A percentile compares a stretch with the other conserved stretches of the same genome.
Evolutionary conservation across 2,888 invertebrate genomes (phyloP).

Genomic region (Chymomyza fuscimana): DNA sequence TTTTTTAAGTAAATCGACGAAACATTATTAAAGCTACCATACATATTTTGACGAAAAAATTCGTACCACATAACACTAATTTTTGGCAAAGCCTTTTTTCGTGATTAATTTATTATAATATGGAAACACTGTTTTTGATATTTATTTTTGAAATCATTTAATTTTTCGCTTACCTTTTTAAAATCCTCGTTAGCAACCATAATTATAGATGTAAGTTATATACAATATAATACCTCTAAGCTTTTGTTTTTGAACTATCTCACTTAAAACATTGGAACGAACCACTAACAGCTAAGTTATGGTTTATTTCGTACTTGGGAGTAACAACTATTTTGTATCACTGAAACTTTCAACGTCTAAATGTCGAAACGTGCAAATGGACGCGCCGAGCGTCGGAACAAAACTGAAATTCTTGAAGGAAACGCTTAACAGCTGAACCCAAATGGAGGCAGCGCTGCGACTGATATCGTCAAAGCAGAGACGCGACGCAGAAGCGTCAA

Average conservation of each 20-base stretch:
- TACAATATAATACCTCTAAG: neutral
- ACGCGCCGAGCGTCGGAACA: slow-evolving; percentile 58
- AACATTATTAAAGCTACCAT: too few relatives aligned
- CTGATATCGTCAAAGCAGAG: slow-evolving; percentile 19
- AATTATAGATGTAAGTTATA: neutral
- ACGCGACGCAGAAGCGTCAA: slow-evolving; percentile 13
- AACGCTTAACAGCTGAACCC: slow-evolving; percentile 58
- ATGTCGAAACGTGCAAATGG: slow-evolving; percentile 51
- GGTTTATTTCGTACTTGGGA: neutral
- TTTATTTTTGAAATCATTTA: neutral
- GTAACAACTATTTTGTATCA: neutral
- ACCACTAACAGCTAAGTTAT: neutral
- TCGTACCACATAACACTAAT: too few relatives aligned
- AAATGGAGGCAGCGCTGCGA: slow-evolving; percentile 29
- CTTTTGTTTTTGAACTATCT: neutral
- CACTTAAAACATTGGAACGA: neutral
- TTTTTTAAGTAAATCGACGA: too few relatives aligned
- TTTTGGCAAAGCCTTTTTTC: too few relatives aligned
- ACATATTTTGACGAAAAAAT: too few relatives aligned
- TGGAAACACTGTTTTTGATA: too few relatives aligned
- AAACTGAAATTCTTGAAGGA: slow-evolving; percentile 73
- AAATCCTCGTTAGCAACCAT: slow-evolving; percentile 57
- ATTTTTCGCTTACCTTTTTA: slow-evolving; percentile 46
- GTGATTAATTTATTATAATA: too few relatives aligned
- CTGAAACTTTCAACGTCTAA: slow-evolving; percentile 20